These are phyloP conservation scores for Naja naja DNA, from an alignment of 2,113 vertebrate genomes.

Conservation along the genomic window DNA sequence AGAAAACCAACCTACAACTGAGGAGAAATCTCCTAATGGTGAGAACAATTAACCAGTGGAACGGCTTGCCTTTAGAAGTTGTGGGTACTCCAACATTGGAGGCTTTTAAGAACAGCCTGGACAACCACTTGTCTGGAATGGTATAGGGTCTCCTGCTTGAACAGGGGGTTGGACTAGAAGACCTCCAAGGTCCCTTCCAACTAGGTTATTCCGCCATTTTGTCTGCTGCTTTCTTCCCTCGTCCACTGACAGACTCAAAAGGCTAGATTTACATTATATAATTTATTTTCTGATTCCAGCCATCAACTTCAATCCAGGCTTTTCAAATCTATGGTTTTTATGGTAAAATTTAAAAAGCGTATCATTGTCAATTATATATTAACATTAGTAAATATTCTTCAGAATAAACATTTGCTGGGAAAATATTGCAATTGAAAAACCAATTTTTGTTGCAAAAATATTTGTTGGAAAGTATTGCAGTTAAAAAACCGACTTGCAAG, in stretches of 20 bases:
- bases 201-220: neutral
- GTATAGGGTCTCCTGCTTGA: neutral
- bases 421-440: neutral
- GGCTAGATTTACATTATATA: neutral
- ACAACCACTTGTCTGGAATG: neutral
- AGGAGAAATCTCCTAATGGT: neutral
- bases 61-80: rapidly evolving
- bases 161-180: neutral
- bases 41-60: neutral
- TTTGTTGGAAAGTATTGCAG: neutral
- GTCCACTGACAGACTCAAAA: neutral
- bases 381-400: neutral
- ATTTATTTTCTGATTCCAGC: neutral
- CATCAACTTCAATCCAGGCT: neutral
- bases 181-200: neutral
- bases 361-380: neutral
- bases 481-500: neutral
- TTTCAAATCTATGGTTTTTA: neutral
- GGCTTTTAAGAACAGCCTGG: neutral
- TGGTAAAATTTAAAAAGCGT: neutral
- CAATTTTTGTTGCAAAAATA: neutral
- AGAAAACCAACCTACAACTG: neutral
- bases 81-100: neutral
- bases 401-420: neutral
- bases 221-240: neutral